These are phyloP conservation scores for Chrysolophus pictus DNA, from an alignment of 2,797 vertebrate species.

Conservation along the genomic window DNA sequence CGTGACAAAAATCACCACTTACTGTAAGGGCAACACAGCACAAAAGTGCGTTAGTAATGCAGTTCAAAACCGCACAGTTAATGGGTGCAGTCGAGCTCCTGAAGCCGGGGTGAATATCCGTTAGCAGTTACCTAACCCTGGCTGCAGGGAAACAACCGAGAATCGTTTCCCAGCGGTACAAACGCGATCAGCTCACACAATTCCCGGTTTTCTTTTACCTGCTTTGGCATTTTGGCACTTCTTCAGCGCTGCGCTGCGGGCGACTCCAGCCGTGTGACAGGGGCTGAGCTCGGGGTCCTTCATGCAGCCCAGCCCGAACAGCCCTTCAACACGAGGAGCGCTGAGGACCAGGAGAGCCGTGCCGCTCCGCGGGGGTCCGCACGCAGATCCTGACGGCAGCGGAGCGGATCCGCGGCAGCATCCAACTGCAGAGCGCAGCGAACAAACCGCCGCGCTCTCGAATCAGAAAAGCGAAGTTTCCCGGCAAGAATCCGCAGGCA, in stretches of 20 bases:
- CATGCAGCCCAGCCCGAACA: neutral
- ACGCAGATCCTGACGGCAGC: neutral
- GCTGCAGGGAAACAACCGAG: neutral
- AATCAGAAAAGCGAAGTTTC: no score
- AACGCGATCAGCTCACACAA: neutral
- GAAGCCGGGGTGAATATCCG: neutral
- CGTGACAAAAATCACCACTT: neutral
- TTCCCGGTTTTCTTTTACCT: slow-evolving; percentile 66
- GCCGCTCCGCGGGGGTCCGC: neutral
- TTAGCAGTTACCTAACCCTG: neutral
- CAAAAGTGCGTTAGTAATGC: neutral
- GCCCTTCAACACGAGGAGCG: neutral
- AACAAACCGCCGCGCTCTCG: no score
- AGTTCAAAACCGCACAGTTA: neutral
- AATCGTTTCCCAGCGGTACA: neutral
- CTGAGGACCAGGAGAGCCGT: no score
- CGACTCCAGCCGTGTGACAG: neutral
- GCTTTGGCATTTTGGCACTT: slow-evolving; percentile 64
- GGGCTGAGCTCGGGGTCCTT: neutral
- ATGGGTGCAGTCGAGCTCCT: neutral
- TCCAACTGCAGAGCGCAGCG: no score
- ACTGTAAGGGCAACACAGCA: neutral
- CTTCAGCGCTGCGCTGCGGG: neutral
- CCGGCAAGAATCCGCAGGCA: no score
- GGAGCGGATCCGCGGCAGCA: neutral